Conservation (phyloP, 2,888 invertebrate genomes). For the Tolmerus cingulatus region DNA sequence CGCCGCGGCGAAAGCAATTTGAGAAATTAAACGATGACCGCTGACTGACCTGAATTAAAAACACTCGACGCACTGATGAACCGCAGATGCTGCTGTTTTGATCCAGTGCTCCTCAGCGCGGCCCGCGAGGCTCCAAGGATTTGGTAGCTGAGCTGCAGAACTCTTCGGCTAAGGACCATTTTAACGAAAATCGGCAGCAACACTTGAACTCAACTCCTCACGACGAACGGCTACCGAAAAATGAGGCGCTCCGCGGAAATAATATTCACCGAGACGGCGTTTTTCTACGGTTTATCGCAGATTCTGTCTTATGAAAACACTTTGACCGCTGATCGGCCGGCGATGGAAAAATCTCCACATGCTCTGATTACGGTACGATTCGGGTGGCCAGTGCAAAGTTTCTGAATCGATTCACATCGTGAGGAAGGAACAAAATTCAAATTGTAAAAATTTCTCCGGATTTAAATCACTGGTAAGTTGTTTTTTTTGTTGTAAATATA, state of each 20-base stretch:
- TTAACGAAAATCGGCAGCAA: neutral
- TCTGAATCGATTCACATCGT: too few species aligned
- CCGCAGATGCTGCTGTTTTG: neutral
- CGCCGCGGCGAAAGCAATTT: neutral
- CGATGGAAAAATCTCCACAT: conserved; percentile 32
- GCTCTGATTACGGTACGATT: conserved; percentile 7
- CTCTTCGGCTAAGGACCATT: conserved; percentile 44
- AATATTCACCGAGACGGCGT: neutral
- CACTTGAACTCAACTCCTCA: neutral
- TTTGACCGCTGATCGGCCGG: conserved; percentile 20
- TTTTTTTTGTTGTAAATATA: too few species aligned
- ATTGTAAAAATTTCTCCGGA: too few species aligned
- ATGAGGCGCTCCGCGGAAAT: neutral
- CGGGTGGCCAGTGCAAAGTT: neutral
- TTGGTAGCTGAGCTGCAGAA: conserved; percentile 23
- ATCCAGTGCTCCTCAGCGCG: neutral
- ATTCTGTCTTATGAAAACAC: conserved; percentile 2
- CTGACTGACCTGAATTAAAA: conserved; percentile 43
- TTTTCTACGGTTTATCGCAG: neutral
- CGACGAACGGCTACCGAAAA: neutral
- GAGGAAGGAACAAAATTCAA: too few species aligned
- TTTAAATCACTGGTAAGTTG: too few species aligned
- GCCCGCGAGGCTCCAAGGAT: neutral
- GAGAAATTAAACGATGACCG: neutral
- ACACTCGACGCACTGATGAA: conserved; percentile 39